These are phyloP conservation scores for Xenopus borealis DNA, from an alignment of 2,113 vertebrate genomes.

Conservation along the genomic window DNA sequence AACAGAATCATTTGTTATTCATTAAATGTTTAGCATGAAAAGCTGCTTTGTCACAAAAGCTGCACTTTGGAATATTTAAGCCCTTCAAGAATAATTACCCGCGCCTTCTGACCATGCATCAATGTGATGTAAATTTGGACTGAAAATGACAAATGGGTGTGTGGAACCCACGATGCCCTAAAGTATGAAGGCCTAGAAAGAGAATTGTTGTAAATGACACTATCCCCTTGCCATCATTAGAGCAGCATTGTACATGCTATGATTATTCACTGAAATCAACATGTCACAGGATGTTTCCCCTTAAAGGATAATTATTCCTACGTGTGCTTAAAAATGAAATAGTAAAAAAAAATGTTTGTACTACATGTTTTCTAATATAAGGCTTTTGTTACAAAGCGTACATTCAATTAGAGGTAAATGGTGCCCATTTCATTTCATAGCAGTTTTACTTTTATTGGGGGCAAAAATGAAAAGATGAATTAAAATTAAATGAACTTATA, in stretches of 20 bases:
- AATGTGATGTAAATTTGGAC: slow-evolving; percentile 50
- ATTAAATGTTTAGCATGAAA: slow-evolving; percentile 38
- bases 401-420: too few relatives aligned
- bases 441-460: too few relatives aligned
- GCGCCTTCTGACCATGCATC: slow-evolving; percentile 51
- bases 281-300: slow-evolving; percentile 33
- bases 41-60: slow-evolving; percentile 1
- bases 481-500: too few relatives aligned
- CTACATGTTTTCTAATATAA: neutral
- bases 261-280: slow-evolving; percentile 45
- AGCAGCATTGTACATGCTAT: slow-evolving; percentile 34
- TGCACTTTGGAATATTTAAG: slow-evolving; percentile 18
- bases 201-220: slow-evolving; percentile 22
- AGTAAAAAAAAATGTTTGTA: neutral
- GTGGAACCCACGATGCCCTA: slow-evolving; percentile 40
- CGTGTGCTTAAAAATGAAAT: neutral
- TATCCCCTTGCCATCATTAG: slow-evolving; percentile 36
- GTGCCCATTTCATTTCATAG: too few relatives aligned
- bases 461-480: too few relatives aligned
- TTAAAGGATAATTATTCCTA: slow-evolving; percentile 30
- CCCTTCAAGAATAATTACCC: slow-evolving; percentile 36
- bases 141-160: slow-evolving; percentile 54
- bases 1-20: slow-evolving; percentile 49
- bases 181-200: slow-evolving; percentile 43
- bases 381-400: neutral